phyloP scores from a whole-genome alignment of 2,888 invertebrate genomes.

The Platynereis dumerilii region DNA sequence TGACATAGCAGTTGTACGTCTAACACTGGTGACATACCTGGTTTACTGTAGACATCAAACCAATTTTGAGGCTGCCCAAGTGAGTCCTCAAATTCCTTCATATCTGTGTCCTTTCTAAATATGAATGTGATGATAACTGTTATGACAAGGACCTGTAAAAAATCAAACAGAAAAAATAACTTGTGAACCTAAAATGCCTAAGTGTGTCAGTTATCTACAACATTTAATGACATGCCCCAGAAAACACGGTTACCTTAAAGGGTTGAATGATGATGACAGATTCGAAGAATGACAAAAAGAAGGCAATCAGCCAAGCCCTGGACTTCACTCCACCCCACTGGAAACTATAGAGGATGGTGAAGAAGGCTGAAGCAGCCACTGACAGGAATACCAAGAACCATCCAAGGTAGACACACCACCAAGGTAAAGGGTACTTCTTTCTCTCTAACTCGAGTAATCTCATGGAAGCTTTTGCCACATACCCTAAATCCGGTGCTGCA shows the following conservation, averaged over 20 bases:
- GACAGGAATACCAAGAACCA: not conserved
- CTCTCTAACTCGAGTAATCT: not conserved
- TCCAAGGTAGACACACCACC: not conserved
- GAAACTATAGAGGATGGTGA: slow-evolving; percentile 5
- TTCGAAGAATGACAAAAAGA: slow-evolving; percentile 5
- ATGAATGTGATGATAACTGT: not conserved
- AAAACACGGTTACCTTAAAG: not conserved
- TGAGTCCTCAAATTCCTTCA: not conserved
- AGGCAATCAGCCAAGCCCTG: not conserved
- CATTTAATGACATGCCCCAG: too few relatives aligned
- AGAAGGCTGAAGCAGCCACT: slow-evolving; percentile 7
- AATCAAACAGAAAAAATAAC: not conserved
- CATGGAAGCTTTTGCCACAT: too few relatives aligned
- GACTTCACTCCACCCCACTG: slow-evolving; percentile 6
- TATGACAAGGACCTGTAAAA: not conserved
- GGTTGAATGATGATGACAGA: slow-evolving; percentile 5
- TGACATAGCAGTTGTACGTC: too few relatives aligned
- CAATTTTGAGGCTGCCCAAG: not conserved
- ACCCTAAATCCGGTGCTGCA: too few relatives aligned
- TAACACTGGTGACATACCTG: too few relatives aligned
- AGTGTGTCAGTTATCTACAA: too few relatives aligned
- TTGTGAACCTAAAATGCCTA: too few relatives aligned
- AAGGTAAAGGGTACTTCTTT: not conserved
- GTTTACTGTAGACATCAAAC: not conserved
- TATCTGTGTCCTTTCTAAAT: not conserved